A percentile compares a stretch with the other conserved stretches of the same genome.
Evolutionary conservation across 2,888 invertebrate species (phyloP).

Genomic region (Dryomyza anilis): DNA sequence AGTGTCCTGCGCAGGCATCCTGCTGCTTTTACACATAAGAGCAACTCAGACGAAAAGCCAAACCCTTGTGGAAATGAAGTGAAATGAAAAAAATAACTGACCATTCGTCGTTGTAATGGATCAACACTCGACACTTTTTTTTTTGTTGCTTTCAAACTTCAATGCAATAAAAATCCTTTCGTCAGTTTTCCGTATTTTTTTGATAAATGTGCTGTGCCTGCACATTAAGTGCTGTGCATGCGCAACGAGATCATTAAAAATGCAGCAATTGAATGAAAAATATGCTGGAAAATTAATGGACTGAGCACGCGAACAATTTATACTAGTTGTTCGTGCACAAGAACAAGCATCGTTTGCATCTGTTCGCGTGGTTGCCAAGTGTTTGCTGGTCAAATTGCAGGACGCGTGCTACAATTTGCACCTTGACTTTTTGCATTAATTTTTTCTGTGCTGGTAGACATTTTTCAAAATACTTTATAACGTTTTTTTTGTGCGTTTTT

Average conservation of each 20-base stretch:
- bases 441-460: not conserved
- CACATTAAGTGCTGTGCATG: slow-evolving; percentile 36
- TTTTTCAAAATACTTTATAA: not conserved
- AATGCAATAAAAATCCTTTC: slow-evolving; percentile 8
- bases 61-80: not conserved
- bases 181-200: not conserved
- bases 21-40: not conserved
- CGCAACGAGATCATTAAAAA: slow-evolving; percentile 9
- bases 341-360: not conserved
- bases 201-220: not conserved
- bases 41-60: not conserved
- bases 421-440: not conserved
- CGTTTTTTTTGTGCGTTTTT: not conserved
- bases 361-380: not conserved
- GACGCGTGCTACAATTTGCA: not conserved
- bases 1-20: not conserved
- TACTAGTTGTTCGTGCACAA: not conserved
- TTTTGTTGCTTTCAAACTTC: slow-evolving; percentile 26
- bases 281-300: slow-evolving; percentile 3
- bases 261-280: not conserved
- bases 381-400: not conserved
- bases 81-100: not conserved
- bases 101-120: slow-evolving; percentile 8
- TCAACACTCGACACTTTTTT: slow-evolving; percentile 16
- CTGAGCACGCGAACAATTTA: not conserved